phyloP scores from a whole-genome alignment of 2,888 invertebrate species.

The Acrobasis consociella region DNA sequence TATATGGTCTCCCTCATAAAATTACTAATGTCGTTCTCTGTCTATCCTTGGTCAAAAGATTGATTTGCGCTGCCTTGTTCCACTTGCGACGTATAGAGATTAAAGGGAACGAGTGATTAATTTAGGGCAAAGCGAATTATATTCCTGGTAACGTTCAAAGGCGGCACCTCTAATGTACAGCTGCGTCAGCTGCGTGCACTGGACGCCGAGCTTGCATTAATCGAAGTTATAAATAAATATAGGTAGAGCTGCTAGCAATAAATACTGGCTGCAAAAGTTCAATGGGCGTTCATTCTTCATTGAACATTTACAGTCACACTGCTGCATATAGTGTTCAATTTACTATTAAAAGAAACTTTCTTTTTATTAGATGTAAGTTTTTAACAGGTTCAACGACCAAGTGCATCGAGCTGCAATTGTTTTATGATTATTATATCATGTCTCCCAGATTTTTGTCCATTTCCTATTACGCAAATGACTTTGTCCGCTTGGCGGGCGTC shows the following conservation, averaged over 20 bases:
- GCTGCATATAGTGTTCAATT: constrained; percentile 5
- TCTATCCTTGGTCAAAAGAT: constrained; percentile 42
- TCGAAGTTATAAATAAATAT: constrained; percentile 19
- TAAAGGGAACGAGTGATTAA: constrained; percentile 37
- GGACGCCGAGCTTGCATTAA: constrained; percentile 18
- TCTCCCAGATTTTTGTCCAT: constrained; percentile 53
- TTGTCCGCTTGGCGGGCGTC: constrained; percentile 68
- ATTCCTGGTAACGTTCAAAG: constrained; percentile 25
- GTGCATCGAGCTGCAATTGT: neutral
- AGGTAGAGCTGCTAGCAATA: constrained; percentile 1
- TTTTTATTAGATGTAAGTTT: neutral
- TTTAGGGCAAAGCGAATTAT: constrained; percentile 36
- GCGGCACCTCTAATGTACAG: constrained; percentile 25
- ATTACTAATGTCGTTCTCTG: constrained; percentile 50
- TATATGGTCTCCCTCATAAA: constrained; percentile 60
- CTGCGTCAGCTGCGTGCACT: constrained; percentile 11
- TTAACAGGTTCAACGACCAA: neutral
- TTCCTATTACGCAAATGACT: constrained; percentile 76
- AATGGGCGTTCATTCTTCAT: constrained; percentile 10
- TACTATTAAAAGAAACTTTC: neutral
- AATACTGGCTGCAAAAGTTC: constrained; percentile 12
- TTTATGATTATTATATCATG: neutral
- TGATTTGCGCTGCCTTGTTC: constrained; percentile 43
- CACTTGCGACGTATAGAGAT: constrained; percentile 37
- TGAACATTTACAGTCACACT: constrained; percentile 11